Conservation (phyloP, 2,113 vertebrate genomes). For the Ancistrus triradiatus region DNA sequence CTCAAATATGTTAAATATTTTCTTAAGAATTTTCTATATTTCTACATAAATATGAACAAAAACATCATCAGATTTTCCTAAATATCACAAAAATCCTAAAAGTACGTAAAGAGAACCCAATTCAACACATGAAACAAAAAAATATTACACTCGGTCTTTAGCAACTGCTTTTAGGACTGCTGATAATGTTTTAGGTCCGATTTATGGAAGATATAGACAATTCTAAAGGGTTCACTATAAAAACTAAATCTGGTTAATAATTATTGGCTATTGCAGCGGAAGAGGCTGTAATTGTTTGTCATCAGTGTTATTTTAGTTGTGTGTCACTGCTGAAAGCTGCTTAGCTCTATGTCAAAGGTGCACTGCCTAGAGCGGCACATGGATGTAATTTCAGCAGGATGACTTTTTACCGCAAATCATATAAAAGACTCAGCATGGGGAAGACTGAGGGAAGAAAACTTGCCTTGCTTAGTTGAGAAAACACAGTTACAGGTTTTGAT, state of each 20-base stretch:
- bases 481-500: slow-evolving; percentile 18
- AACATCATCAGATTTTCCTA: neutral
- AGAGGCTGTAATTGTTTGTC: slow-evolving; percentile 21
- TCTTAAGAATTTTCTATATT: slow-evolving; percentile 17
- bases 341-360: slow-evolving; percentile 49
- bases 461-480: neutral
- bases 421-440: slow-evolving; percentile 66
- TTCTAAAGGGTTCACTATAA: too few species aligned
- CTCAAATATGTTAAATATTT: too few species aligned
- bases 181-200: too few species aligned
- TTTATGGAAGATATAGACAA: slow-evolving; percentile 1
- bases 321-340: slow-evolving; percentile 49
- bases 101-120: too few species aligned
- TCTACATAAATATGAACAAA: neutral
- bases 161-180: too few species aligned
- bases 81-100: too few species aligned
- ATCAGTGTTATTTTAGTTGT: slow-evolving; percentile 49
- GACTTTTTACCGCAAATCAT: slow-evolving; percentile 63
- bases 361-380: slow-evolving; percentile 60
- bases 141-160: too few species aligned
- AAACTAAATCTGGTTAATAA: neutral
- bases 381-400: slow-evolving; percentile 69
- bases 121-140: too few species aligned
- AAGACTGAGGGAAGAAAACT: slow-evolving; percentile 53
- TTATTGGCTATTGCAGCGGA: neutral